phyloP scores from a whole-genome alignment of 1,140 invertebrate species.

The Lasioglossum albipes region DNA sequence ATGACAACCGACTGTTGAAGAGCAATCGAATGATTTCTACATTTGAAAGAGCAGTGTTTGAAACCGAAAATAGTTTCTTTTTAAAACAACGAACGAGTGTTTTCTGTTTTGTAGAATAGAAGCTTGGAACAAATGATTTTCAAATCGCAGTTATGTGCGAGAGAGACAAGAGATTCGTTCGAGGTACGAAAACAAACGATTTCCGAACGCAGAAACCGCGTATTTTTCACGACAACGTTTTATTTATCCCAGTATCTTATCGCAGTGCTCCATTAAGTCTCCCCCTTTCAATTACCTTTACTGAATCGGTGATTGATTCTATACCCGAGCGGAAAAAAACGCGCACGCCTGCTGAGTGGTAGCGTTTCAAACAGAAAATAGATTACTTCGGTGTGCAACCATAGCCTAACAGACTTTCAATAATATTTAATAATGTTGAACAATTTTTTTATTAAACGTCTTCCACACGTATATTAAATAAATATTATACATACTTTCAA shows the following conservation, averaged over 20 bases:
- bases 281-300: background rate
- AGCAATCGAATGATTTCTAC: too few relatives aligned
- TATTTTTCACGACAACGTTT: background rate
- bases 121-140: too few relatives aligned
- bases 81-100: too few relatives aligned
- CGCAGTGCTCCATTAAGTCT: background rate
- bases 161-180: too few relatives aligned
- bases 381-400: background rate
- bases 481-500: background rate
- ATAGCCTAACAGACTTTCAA: background rate
- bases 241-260: background rate
- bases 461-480: too few relatives aligned
- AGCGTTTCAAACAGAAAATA: background rate
- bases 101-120: too few relatives aligned
- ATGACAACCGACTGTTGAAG: too few relatives aligned
- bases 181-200: background rate
- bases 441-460: background rate
- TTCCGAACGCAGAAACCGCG: background rate
- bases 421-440: background rate
- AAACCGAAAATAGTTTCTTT: too few relatives aligned
- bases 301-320: background rate
- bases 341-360: too few relatives aligned
- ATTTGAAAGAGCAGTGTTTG: too few relatives aligned
- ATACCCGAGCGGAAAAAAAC: background rate
- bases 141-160: too few relatives aligned